Percentiles rank a stretch among this genome's conserved stretches.
Conservation (phyloP, 1,140 invertebrate species). For the Manduca sexta region DNA sequence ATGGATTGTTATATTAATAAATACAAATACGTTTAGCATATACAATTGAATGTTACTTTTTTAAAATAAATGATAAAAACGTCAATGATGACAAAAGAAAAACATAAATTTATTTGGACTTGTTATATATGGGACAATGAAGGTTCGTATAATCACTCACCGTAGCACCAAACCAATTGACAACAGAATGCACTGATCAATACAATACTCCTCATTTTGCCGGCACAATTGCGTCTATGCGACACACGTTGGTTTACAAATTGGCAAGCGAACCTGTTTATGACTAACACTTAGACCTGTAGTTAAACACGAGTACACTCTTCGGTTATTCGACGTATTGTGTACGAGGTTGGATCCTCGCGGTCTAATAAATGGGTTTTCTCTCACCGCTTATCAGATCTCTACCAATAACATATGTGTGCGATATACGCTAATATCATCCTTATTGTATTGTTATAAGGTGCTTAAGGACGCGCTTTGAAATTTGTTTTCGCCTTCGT, state of each 20-base stretch:
- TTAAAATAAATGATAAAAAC: too few relatives aligned
- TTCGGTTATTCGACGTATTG: constrained; percentile 1
- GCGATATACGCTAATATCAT: not conserved
- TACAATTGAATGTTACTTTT: too few relatives aligned
- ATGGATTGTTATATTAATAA: too few relatives aligned
- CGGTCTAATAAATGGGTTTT: constrained; percentile 13
- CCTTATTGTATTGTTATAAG: not conserved
- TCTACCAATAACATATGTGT: not conserved
- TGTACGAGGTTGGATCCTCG: constrained; percentile 4
- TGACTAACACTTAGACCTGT: constrained; percentile 13
- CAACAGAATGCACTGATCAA: constrained; percentile 31
- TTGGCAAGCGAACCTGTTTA: constrained; percentile 11
- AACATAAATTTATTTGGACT: too few relatives aligned
- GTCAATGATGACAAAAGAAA: too few relatives aligned
- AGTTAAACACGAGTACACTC: constrained; percentile 4
- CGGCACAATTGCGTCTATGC: not conserved
- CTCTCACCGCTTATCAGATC: constrained; percentile 11
- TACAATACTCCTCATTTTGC: constrained; percentile 31
- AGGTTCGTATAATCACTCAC: constrained; percentile 17
- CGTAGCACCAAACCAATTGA: constrained; percentile 25
- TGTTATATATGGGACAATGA: not conserved
- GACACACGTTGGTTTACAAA: not conserved
- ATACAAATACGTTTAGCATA: too few relatives aligned
- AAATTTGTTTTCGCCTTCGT: not conserved
- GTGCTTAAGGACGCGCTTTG: not conserved